Conservation (phyloP, 2,888 invertebrate species). For the Gasteruption jaculator region DNA sequence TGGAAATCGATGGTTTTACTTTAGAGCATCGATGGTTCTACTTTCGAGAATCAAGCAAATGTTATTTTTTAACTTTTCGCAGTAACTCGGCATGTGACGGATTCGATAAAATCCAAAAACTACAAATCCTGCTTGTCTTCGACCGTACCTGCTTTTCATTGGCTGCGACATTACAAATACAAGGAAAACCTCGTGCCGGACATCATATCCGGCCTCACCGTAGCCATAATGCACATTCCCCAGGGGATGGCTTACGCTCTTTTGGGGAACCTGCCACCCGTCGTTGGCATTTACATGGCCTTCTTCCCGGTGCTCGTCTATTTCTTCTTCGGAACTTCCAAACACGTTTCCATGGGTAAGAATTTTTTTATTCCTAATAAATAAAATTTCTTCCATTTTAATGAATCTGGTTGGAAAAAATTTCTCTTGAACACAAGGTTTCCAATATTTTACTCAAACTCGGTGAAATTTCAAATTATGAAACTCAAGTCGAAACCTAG, state of each 20-base stretch:
- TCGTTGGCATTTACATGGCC: constrained; percentile 58
- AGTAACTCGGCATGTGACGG: constrained; percentile 25
- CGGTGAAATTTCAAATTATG: too few relatives aligned
- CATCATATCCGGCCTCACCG: constrained; percentile 75
- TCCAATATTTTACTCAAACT: too few relatives aligned
- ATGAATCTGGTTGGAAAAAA: too few relatives aligned
- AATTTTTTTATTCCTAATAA: constrained; percentile 5
- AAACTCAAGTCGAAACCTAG: too few relatives aligned
- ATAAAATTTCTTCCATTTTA: too few relatives aligned
- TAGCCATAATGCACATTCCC: constrained; percentile 81
- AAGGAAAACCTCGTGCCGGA: constrained; percentile 64
- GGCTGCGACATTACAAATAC: constrained; percentile 63
- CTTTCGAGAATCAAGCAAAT: too few relatives aligned
- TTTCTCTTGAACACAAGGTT: too few relatives aligned
- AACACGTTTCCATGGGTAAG: constrained; percentile 65
- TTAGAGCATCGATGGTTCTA: too few relatives aligned
- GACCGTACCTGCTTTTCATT: constrained; percentile 58
- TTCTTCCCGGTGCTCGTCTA: constrained; percentile 60
- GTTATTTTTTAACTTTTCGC: constrained; percentile 1
- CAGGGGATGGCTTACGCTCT: constrained; percentile 65
- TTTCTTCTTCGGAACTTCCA: constrained; percentile 63
- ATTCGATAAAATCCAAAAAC: constrained; percentile 26
- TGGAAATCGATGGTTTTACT: too few relatives aligned
- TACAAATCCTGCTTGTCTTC: constrained; percentile 34
- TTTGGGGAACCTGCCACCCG: constrained; percentile 55